A percentile compares a stretch with the other conserved stretches of the same genome.
These are phyloP conservation scores for Drosophila basisetae DNA, from an alignment of 2,888 invertebrate species.

Conservation along the genomic window DNA sequence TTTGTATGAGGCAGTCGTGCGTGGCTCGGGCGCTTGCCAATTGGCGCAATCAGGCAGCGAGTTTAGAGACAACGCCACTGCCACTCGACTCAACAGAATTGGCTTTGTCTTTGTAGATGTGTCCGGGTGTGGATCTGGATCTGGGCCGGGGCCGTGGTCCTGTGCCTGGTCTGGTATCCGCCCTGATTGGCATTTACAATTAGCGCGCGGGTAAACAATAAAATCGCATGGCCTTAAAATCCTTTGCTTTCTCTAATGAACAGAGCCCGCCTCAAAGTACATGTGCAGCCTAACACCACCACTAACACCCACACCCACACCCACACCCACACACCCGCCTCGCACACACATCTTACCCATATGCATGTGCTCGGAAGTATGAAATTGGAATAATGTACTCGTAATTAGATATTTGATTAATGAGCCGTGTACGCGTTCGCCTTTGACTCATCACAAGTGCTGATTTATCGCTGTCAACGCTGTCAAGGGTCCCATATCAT, in stretches of 20 bases:
- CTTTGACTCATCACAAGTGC: slow-evolving; percentile 78
- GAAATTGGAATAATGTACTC: slow-evolving; percentile 75
- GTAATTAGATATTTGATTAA: slow-evolving; percentile 79
- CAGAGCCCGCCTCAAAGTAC: slow-evolving; percentile 30
- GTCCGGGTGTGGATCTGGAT: slow-evolving; percentile 4
- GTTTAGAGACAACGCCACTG: slow-evolving; percentile 39
- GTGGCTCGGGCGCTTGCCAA: slow-evolving; percentile 74
- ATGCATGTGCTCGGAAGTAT: slow-evolving; percentile 27
- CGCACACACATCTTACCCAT: slow-evolving; percentile 2
- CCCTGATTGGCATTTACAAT: slow-evolving; percentile 84
- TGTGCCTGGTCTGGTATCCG: slow-evolving; percentile 24
- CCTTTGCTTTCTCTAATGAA: slow-evolving; percentile 54
- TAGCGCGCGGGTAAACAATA: slow-evolving; percentile 82
- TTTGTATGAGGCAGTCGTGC: slow-evolving; percentile 84
- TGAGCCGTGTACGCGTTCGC: slow-evolving; percentile 63
- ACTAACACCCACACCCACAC: not conserved
- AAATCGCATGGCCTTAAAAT: slow-evolving; percentile 66
- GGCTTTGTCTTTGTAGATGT: slow-evolving; percentile 56
- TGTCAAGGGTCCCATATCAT: slow-evolving; percentile 63
- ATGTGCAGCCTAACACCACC: slow-evolving; percentile 8
- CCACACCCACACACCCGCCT: not conserved
- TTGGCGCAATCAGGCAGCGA: slow-evolving; percentile 77
- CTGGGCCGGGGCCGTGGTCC: not conserved
- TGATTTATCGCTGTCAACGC: slow-evolving; percentile 79
- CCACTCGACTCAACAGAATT: slow-evolving; percentile 52